Base-by-base conservation (phyloP, 2,113 vertebrate genomes). In the Rallus limicola region DNA sequence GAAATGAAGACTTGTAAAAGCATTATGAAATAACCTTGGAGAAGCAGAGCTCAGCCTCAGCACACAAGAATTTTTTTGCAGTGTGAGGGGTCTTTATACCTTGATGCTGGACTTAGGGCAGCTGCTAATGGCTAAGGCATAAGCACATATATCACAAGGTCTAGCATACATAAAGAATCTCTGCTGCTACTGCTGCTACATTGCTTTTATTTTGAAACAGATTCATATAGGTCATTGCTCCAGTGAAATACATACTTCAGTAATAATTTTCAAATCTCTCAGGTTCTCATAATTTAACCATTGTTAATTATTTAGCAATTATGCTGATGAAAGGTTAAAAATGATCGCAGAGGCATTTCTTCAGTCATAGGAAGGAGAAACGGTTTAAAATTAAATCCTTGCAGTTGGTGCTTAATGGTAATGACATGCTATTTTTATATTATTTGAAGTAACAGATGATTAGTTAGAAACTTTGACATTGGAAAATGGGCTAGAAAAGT, bases 221-320 rank as follows among this genome's bases (percentile, higher is more conserved):
- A 92, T 94, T 91, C 53, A 88, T 86, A 67, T 87, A 90, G 62
- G 89, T 97, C 81, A 84, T 86, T 36, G 65, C 89, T 97, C 44
- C 6, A 44, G 74, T 95, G 85, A 96, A 95, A 94, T 75, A 63
- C 38, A 46, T 69, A 78, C 65, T 96, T 96, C 90, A 90, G 84
- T 94, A 91, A 97, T 96, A 95, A 97, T 77, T 92, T 97, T 91
- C 56, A 95, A 95, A 95, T 96, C 86, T 97, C 95, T 96, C 81
- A 96, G 84, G 87, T 96, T 75, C 76, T 86, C 89, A 93, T 97
- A 71, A 96, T 95, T 97, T 93, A 97, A 86, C 96, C 60, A 95
- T 96, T 97, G 90, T 96, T 98, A 98, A 97, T 98, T 98, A 97
- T 95, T 97, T 96, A 85, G 89, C 92, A 97, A 89, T 98, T 98